Conservation (phyloP, 2,797 vertebrate species). For the Coregonus ussuriensis region DNA sequence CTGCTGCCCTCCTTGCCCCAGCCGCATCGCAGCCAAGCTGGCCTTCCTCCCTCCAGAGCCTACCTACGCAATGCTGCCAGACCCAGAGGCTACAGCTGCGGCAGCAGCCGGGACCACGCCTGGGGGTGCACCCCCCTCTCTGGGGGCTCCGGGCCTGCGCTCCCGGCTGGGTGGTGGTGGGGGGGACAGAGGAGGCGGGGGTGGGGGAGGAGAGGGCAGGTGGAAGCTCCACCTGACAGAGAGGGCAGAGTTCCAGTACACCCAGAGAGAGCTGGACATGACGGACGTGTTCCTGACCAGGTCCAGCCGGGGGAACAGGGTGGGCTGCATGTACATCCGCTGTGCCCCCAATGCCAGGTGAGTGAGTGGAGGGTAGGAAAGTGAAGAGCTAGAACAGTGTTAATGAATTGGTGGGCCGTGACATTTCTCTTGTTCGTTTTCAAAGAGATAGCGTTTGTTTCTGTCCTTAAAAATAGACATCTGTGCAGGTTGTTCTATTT, state of each 20-base stretch:
- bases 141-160: slow-evolving; percentile 70
- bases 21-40: slow-evolving; percentile 94
- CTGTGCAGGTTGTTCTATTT: background rate
- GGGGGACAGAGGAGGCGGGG: slow-evolving; percentile 27
- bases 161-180: slow-evolving; percentile 62
- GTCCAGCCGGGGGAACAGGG: slow-evolving; percentile 87
- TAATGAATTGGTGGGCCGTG: background rate
- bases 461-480: background rate
- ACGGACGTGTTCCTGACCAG: slow-evolving; percentile 93
- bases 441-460: background rate
- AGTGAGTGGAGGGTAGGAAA: slow-evolving; percentile 28
- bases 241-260: slow-evolving; percentile 93
- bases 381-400: background rate
- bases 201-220: slow-evolving; percentile 65
- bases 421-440: background rate
- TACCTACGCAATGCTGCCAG: slow-evolving; percentile 88
- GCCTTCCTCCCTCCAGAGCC: slow-evolving; percentile 96
- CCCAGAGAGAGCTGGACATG: slow-evolving; percentile 91
- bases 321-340: slow-evolving; percentile 96
- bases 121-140: slow-evolving; percentile 49
- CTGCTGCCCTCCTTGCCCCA: slow-evolving; percentile 93
- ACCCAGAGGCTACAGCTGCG: slow-evolving; percentile 70
- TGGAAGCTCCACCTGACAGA: slow-evolving; percentile 95
- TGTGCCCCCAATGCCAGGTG: slow-evolving; percentile 93
- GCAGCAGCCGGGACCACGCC: slow-evolving; percentile 55